phyloP scores from a whole-genome alignment of 2,113 vertebrate genomes.

The Sigmodon hispidus region DNA sequence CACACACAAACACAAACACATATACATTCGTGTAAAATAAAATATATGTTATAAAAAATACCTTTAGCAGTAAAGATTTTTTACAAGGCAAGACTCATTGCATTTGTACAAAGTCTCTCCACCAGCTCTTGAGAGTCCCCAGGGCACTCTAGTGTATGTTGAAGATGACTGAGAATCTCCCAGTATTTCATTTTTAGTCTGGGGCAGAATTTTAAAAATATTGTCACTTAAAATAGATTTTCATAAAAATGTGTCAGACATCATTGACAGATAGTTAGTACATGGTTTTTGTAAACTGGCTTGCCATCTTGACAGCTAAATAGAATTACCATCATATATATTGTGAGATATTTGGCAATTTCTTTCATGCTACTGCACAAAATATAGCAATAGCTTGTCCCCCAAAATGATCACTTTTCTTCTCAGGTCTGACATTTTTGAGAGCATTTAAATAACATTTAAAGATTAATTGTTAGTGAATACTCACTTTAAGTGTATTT shows the following conservation, averaged over 20 bases:
- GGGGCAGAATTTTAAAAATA: not conserved
- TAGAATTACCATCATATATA: not conserved
- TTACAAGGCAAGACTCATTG: too few species aligned
- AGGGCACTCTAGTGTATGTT: not conserved
- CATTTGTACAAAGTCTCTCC: not conserved
- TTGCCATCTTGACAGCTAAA: not conserved
- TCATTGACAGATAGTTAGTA: not conserved
- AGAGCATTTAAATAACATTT: constrained; percentile 37
- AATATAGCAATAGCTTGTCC: not conserved
- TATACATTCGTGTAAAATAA: not conserved
- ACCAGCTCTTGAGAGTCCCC: not conserved
- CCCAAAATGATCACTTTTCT: not conserved
- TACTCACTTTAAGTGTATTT: not conserved
- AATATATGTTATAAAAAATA: not conserved
- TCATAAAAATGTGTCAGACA: not conserved
- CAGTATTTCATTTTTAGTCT: not conserved
- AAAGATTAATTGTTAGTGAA: constrained; percentile 3
- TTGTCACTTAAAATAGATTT: constrained; percentile 3
- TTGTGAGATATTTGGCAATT: constrained; percentile 28
- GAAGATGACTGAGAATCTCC: not conserved
- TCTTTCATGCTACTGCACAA: not conserved
- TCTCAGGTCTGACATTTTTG: not conserved
- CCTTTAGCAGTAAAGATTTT: fast-evolving
- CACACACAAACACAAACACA: not conserved
- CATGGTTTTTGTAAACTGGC: constrained; percentile 18